Evolutionary conservation across 2,113 vertebrate species (phyloP).

Genomic region (Edolisoma coerulescens): DNA sequence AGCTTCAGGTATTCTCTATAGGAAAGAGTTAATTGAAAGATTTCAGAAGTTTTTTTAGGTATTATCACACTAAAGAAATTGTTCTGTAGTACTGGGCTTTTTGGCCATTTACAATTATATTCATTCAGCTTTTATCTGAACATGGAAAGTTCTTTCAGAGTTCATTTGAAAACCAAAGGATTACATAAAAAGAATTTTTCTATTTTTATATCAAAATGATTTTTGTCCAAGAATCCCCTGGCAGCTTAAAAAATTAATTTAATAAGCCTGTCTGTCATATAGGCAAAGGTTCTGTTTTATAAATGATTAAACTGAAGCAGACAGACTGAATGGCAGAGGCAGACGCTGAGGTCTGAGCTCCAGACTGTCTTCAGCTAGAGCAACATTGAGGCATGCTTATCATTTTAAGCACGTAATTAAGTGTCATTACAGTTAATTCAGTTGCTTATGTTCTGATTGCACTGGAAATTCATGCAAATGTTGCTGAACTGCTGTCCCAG

Average conservation of each 20-base stretch:
- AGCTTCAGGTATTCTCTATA: not conserved
- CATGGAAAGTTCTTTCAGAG: not conserved
- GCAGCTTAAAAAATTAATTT: slow-evolving; percentile 2
- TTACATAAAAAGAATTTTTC: not conserved
- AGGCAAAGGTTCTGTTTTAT: not conserved
- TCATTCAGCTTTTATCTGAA: not conserved
- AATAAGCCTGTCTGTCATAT: not conserved
- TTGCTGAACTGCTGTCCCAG: not conserved
- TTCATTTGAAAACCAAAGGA: not conserved
- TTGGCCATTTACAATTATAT: not conserved
- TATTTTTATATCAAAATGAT: not conserved
- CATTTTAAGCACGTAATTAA: not conserved
- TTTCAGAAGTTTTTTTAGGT: not conserved
- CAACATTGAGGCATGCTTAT: not conserved
- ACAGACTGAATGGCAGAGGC: not conserved
- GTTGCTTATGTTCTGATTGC: not conserved
- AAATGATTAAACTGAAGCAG: not conserved
- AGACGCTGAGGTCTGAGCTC: not conserved
- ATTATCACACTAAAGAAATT: not conserved
- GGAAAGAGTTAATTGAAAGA: slow-evolving; percentile 1
- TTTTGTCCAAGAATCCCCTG: not conserved
- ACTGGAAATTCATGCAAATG: not conserved
- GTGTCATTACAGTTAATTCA: not conserved
- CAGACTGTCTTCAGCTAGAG: not conserved
- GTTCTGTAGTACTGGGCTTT: not conserved